phyloP scores from a whole-genome alignment of 2,113 vertebrate species.

The Siphamia tubifer region DNA sequence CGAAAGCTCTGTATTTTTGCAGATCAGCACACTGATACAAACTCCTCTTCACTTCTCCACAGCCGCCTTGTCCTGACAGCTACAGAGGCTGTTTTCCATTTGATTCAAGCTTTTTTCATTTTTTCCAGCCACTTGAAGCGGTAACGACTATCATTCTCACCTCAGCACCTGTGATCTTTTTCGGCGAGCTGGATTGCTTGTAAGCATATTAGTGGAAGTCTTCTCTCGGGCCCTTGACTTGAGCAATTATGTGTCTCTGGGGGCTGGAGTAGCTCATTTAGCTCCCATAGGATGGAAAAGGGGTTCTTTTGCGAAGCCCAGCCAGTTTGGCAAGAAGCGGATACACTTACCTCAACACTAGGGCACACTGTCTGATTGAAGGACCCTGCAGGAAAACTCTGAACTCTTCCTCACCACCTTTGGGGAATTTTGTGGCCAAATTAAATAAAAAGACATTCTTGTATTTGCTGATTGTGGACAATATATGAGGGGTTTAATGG shows the following conservation, averaged over 20 bases:
- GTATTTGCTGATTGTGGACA: conserved; percentile 37
- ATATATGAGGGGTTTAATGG: conserved; percentile 47
- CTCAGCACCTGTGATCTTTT: conserved; percentile 4
- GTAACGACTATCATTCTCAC: conserved; percentile 5
- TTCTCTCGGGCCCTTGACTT: neutral
- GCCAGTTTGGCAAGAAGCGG: neutral
- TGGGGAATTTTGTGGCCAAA: conserved; percentile 56
- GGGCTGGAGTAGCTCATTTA: neutral
- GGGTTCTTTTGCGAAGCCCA: conserved; percentile 13
- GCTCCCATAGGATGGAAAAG: conserved; percentile 1
- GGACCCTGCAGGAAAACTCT: conserved; percentile 17
- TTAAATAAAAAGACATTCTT: conserved; percentile 17
- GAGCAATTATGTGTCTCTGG: neutral
- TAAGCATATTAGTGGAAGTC: conserved; percentile 5
- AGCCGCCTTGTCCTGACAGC: conserved; percentile 69
- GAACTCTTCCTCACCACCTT: neutral
- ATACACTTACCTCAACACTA: conserved; percentile 60
- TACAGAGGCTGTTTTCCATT: neutral
- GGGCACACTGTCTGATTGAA: conserved; percentile 44
- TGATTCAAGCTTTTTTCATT: neutral
- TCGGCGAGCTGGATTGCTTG: conserved; percentile 5
- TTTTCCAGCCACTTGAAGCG: conserved; percentile 2
- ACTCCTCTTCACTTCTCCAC: conserved; percentile 72
- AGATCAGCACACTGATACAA: conserved; percentile 74
- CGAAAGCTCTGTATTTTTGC: conserved; percentile 59